Base-by-base conservation (phyloP, 2,888 invertebrate genomes). In the Nysson spinosus region DNA sequence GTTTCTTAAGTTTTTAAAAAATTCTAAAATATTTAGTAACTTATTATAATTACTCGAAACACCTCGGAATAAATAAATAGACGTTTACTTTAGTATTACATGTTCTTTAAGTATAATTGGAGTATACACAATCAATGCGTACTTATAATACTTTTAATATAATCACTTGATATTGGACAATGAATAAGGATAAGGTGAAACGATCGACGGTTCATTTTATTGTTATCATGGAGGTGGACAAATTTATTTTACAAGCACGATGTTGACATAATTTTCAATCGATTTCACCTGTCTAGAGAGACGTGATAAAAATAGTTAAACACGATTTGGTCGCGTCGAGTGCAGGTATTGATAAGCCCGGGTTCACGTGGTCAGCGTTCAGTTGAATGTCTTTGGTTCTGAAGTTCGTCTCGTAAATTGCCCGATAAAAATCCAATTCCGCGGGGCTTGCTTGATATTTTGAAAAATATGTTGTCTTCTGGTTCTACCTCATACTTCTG, bases 271-370 rank as follows among this genome's bases (percentile, higher is more conserved):
- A 54, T 49, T 9, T 34, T 17, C 49, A 43, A 64, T 64, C 61
- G 60, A 61, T 64, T 54, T 50, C 61, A 54, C 47, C 61, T 49
- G 52, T 39, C 46, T 39, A 35, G 51, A 35, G 51, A 52, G 52
- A 54, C 54, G 49, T 32, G 49, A 49, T 39, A 28, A 49, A 54
- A 54, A 64, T 64, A 60, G 54, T 54, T 49, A 61, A 49, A 24
- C 47, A 28, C 61, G 32, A 54, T 61, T 64, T 35, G 37, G 34
- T 28, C 12, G 24, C 42, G 35, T 24, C 49, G 22, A 26, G 16
- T 20, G 32, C 14, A n/a, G n/a, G n/a, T 14, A 7, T 19, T 28
- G 64, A 44, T 50, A 61, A 43, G 9, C 35, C 11, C 20, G 50
- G 4, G 19, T 42, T 28, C 11, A 20, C 12, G 30, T 6, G 16